Base-by-base conservation (phyloP, 2,797 vertebrate genomes). In the Poecilia gillii region DNA sequence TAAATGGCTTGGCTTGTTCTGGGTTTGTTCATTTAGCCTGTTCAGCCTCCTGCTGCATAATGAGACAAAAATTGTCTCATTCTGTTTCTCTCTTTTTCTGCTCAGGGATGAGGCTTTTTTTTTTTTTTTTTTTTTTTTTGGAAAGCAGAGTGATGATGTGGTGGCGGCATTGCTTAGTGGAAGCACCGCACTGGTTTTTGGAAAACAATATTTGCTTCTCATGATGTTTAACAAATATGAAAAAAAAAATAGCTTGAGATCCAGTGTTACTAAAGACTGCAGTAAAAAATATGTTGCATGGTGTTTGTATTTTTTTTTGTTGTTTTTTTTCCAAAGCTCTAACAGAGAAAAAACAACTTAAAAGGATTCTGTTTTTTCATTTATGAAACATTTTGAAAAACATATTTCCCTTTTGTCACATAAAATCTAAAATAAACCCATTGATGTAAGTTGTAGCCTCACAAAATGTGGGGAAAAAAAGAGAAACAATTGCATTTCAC, bases 1-100 rank as follows among this genome's bases (percentile, higher is more conserved):
- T 86, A 90, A 91, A 90, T 78, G 87, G 78, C 73, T 86, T 81
- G 87, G 85, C 88, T 83, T 90, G 87, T 93, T 90, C 84, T 74
- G 84, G 77, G 82, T 73, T 76, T 71, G 78, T 88, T 89, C 83
- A 88, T 93, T 92, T 85, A 90, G 81, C 79, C 78, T 49, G 75
- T 85, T 93, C 89, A 73, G 90, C 83, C 83, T 88, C 83, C 79
- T 82, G 46, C 84, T 82, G 80, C 83, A 89, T 90, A 92, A 92
- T 91, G 79, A 87, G 88, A 72, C 11, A 3, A 84, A 92, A 93
- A 93, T 91, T 81, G 81, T 85, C 39, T 41, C 6, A 7, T 41
- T 41, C 39, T 41, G 85, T 86, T 8, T 51, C 20, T 51, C 20
- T 23, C 18, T 20, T 64, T 77, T 75, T 55, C 76, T 81, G 87